phyloP scores from a whole-genome alignment of 1,140 invertebrate genomes.

The Nasonia longicornis region DNA sequence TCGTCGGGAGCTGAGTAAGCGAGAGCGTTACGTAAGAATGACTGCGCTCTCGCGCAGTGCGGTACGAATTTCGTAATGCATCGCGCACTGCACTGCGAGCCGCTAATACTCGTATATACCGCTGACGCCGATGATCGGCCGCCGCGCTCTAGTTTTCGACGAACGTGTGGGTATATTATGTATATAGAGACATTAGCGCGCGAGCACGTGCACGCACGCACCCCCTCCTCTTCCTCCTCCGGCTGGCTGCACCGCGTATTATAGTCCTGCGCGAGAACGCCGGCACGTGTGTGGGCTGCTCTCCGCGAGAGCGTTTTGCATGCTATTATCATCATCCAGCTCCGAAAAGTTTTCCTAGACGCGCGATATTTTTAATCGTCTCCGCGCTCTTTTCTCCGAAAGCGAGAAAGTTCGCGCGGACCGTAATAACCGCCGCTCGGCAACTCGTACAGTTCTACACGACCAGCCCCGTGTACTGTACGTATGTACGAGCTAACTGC shows the following conservation, averaged over 20 bases:
- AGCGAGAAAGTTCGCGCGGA: background rate
- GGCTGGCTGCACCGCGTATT: background rate
- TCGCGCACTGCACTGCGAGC: too few species aligned
- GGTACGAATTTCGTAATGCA: background rate
- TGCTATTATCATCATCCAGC: background rate
- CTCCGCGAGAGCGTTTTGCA: background rate
- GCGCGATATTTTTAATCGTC: background rate
- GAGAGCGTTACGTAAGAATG: background rate
- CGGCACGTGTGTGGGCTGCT: background rate
- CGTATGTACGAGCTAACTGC: background rate
- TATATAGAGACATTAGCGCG: background rate
- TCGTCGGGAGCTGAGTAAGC: background rate
- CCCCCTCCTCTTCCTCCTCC: background rate
- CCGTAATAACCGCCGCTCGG: background rate
- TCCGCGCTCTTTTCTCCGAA: background rate
- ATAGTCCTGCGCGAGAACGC: background rate
- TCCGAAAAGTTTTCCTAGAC: background rate
- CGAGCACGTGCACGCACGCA: background rate
- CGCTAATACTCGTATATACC: background rate
- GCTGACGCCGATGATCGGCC: background rate
- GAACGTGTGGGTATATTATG: background rate
- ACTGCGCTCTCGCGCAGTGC: background rate
- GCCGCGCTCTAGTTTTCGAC: background rate
- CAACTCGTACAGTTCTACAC: background rate
- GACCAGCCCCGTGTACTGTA: too few species aligned